phyloP scores from a whole-genome alignment of 2,797 vertebrate species.

The Sebastes ruberrimus region DNA sequence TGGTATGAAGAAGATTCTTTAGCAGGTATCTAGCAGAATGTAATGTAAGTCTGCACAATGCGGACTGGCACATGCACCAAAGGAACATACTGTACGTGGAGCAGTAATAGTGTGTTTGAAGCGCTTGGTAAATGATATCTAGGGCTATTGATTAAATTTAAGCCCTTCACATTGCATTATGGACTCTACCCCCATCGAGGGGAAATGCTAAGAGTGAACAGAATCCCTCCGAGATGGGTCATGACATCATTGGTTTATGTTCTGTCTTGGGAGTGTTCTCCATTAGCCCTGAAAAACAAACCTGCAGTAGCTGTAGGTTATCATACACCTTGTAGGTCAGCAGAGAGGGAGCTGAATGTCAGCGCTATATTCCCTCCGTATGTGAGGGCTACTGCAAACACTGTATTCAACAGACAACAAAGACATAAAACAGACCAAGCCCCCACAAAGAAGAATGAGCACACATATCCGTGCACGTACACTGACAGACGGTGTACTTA shows the following conservation, averaged over 20 bases:
- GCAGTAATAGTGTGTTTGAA: conserved; percentile 5
- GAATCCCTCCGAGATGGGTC: conserved; percentile 45
- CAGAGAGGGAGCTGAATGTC: conserved; percentile 48
- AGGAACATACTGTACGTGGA: not conserved
- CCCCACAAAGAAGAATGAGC: not conserved
- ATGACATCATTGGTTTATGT: conserved; percentile 44
- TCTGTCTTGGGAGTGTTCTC: conserved; percentile 40
- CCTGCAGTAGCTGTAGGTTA: conserved; percentile 59
- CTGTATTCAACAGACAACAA: conserved; percentile 20
- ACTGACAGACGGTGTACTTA: not conserved
- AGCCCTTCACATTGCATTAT: conserved; percentile 42
- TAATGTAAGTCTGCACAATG: not conserved
- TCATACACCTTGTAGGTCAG: conserved; percentile 66
- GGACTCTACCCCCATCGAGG: not conserved
- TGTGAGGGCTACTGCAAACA: conserved; percentile 42
- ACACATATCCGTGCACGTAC: not conserved
- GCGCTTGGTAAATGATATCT: conserved; percentile 20
- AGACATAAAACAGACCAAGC: conserved; percentile 8
- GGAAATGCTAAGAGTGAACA: conserved; percentile 24
- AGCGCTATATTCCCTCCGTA: conserved; percentile 31
- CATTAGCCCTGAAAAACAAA: conserved; percentile 69
- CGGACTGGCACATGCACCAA: not conserved
- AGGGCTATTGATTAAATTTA: conserved; percentile 35
- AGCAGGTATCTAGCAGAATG: conserved; percentile 6
- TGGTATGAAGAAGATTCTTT: not conserved